Conservation (phyloP, 2,113 vertebrate species). For the Tauraco erythrolophus region DNA sequence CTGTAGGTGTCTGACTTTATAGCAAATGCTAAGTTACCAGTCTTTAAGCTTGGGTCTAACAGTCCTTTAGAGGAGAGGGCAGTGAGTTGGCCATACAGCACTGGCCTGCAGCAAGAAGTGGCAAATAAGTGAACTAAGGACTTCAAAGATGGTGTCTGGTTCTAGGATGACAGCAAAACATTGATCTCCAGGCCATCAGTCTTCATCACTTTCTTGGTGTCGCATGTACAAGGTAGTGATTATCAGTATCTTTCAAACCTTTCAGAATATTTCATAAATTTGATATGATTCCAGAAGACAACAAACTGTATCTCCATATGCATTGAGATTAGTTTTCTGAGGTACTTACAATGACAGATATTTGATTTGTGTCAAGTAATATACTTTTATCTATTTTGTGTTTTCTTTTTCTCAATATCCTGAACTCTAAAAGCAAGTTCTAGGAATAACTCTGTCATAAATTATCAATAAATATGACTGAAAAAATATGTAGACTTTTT, state of each 20-base stretch:
- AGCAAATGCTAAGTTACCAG: not conserved
- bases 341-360: not conserved
- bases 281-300: not conserved
- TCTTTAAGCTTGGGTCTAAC: not conserved
- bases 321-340: not conserved
- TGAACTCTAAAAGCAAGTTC: not conserved
- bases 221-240: fast-evolving
- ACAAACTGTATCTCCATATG: not conserved
- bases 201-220: not conserved
- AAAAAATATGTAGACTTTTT: not conserved
- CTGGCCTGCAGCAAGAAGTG: not conserved
- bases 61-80: not conserved
- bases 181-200: not conserved
- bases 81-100: not conserved
- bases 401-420: not conserved
- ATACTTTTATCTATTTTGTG: not conserved
- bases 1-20: not conserved
- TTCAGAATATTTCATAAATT: not conserved
- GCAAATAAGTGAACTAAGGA: not conserved
- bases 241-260: not conserved
- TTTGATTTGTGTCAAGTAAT: not conserved
- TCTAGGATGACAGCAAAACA: not conserved
- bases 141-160: not conserved
- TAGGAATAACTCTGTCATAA: not conserved
- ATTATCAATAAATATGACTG: not conserved